Evolutionary conservation across 2,888 invertebrate genomes (phyloP), one percentile per base, ranked within the genome.

Genomic region (Gnatocerus cornutus): DNA sequence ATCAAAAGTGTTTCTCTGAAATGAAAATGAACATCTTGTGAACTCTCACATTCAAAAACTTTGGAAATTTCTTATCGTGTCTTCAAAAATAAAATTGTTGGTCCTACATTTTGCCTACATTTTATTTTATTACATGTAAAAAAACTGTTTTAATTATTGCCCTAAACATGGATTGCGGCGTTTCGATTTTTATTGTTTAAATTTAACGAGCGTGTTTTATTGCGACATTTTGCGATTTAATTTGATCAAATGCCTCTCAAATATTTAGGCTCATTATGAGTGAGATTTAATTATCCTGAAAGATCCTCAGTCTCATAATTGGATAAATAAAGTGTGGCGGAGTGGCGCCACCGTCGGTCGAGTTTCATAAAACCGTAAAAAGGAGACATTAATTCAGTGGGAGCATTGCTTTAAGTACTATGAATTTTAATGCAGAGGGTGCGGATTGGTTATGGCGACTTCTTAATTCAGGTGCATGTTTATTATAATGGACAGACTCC

Each of bases 391-490:
- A 59, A 62, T 62, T 48, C 62, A 62, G 62, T 41, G 8, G 21
- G 37, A 62, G 50, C 39, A 33, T 59, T 62, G 48, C 62, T 62
- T 13, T 50, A 62, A 62, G 50, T 50, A 62, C 48, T 27, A 62
- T 62, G 62, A 62, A 62, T 62, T 62, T 62, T 62, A 62, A 62
- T 50, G 62, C 27, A 30, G 41, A 48, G 62, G 30, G 45, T 46
- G 45, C 33, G 62, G 39, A 62, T 62, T 13, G 48, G 39, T 50
- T 62, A 16, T 62, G 62, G 62, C 50, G 50, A 62, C 62, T 62
- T 63, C 63, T 63, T 63, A 53, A 63, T 63, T 53, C 63, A 63
- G 53, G 53, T 65, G 48, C 65, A 56, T 56, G 46, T 69, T 69
- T 69, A 64, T 64, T 64, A 63, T 64, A 69, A 69, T 64, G 59